A percentile compares a stretch with the other conserved stretches of the same genome.
Conservation (phyloP, 2,888 invertebrate species). For the Philopedon plagiatum region DNA sequence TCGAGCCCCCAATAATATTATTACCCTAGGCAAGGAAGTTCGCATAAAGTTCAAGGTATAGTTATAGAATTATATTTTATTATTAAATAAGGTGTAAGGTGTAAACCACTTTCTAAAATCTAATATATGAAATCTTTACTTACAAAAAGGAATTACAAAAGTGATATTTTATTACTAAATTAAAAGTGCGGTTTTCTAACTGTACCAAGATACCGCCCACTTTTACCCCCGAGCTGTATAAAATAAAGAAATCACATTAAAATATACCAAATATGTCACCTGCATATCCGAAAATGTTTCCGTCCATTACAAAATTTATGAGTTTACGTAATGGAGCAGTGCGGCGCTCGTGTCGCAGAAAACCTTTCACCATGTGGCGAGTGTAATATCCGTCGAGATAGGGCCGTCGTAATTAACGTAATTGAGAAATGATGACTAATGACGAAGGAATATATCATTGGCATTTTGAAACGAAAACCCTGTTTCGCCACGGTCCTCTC, state of each 20-base stretch:
- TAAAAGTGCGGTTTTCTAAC: too few relatives aligned
- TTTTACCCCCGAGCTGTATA: neutral
- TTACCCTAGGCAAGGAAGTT: too few relatives aligned
- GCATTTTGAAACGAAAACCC: slow-evolving; percentile 66
- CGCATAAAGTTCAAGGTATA: too few relatives aligned
- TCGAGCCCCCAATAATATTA: too few relatives aligned
- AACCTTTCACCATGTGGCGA: slow-evolving; percentile 49
- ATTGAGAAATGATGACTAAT: slow-evolving; percentile 70
- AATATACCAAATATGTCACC: slow-evolving; percentile 21
- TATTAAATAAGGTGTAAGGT: too few relatives aligned
- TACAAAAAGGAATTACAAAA: too few relatives aligned
- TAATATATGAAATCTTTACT: too few relatives aligned
- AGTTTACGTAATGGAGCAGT: slow-evolving; percentile 31
- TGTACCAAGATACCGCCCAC: neutral
- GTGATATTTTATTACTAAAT: too few relatives aligned
- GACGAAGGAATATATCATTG: slow-evolving; percentile 68
- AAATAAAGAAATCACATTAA: neutral
- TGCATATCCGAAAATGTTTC: slow-evolving; percentile 29
- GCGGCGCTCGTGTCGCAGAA: slow-evolving; percentile 29
- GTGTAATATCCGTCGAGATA: slow-evolving; percentile 55
- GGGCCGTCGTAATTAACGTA: slow-evolving; percentile 66
- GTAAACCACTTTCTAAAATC: too few relatives aligned
- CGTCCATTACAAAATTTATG: slow-evolving; percentile 43
- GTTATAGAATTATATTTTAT: too few relatives aligned
- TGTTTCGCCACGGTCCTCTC: slow-evolving; percentile 58